These are phyloP conservation scores for Dolichoris vasculosae DNA, from an alignment of 1,140 invertebrate species.

Conservation along the genomic window DNA sequence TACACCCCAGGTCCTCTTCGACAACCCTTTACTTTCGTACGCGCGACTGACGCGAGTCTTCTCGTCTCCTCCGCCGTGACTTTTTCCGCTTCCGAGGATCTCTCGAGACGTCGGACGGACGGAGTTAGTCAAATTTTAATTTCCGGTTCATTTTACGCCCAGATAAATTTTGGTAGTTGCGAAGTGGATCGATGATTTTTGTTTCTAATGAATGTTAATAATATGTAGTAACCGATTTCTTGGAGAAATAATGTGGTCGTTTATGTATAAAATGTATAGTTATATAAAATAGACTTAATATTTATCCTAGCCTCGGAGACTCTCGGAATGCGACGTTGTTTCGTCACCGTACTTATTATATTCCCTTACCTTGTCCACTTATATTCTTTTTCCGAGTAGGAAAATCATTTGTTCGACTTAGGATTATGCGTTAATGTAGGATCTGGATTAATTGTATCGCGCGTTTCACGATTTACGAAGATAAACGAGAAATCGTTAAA, in stretches of 20 bases:
- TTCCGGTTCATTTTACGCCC: background rate
- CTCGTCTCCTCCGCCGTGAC: too few relatives aligned
- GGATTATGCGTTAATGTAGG: background rate
- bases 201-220: background rate
- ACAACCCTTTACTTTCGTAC: background rate
- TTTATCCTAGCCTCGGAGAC: background rate
- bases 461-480: background rate
- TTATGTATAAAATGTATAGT: background rate
- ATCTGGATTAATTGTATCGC: background rate
- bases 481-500: background rate
- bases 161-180: background rate
- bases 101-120: too few relatives aligned
- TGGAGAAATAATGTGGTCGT: background rate
- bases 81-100: too few relatives aligned
- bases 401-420: background rate
- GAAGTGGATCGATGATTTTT: too few relatives aligned
- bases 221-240: background rate
- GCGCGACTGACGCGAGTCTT: background rate
- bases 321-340: background rate
- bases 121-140: background rate
- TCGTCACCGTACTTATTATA: conserved; percentile 6
- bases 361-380: background rate
- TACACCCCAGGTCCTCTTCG: too few relatives aligned
- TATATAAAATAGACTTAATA: background rate
- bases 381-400: background rate